A percentile compares a stretch with the other conserved stretches of the same genome.
Conservation (phyloP, 2,113 vertebrate genomes). For the Gnathonemus longibarbis region DNA sequence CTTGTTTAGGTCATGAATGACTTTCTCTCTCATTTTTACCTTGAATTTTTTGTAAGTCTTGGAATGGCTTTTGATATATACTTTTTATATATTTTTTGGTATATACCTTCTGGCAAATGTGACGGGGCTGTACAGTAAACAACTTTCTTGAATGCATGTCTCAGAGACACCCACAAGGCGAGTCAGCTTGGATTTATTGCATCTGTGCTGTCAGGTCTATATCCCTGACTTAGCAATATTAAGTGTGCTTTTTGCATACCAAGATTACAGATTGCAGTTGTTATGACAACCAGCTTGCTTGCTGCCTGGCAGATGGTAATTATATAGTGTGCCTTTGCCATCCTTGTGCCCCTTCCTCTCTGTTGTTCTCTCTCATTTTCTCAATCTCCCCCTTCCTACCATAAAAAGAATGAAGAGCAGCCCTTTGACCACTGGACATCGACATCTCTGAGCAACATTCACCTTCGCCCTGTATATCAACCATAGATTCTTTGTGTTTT, state of each 20-base stretch:
- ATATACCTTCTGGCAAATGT: background rate
- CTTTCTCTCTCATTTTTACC: background rate
- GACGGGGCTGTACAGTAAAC: background rate
- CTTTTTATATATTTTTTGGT: background rate
- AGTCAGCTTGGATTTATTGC: background rate
- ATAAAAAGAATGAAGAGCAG: background rate
- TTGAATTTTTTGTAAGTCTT: background rate
- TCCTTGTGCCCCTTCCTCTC: constrained; percentile 25
- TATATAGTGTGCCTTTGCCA: constrained; percentile 51
- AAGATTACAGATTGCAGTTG: constrained; percentile 37
- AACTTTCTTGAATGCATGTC: background rate
- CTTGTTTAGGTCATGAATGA: background rate
- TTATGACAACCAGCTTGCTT: constrained; percentile 61
- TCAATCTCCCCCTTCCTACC: background rate
- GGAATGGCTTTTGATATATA: background rate
- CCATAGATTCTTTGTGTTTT: background rate
- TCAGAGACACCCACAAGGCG: background rate
- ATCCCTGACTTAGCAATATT: background rate
- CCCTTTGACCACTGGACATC: background rate
- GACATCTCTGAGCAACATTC: background rate
- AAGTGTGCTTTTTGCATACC: background rate
- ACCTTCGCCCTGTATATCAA: background rate
- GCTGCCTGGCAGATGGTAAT: constrained; percentile 56
- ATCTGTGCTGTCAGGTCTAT: background rate
- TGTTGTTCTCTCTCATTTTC: constrained; percentile 7